These are phyloP conservation scores for Ginglymostoma cirratum DNA, from an alignment of 2,113 vertebrate genomes.

Conservation along the genomic window DNA sequence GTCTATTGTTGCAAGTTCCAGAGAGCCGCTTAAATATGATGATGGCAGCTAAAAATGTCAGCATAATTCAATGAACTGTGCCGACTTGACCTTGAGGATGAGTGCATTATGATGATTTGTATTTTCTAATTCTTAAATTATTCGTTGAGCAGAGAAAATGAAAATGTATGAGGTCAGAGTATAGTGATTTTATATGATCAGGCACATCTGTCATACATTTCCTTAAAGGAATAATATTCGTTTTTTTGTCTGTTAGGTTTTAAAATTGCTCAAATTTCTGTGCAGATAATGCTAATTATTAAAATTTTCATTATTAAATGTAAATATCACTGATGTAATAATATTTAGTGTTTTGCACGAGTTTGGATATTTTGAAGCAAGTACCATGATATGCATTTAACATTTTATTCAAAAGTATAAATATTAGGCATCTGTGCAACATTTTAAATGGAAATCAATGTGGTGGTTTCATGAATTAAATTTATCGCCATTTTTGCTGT, in stretches of 20 bases:
- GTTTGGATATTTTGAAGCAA: background rate
- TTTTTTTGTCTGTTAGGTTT: background rate
- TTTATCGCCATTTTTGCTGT: background rate
- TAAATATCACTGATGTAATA: background rate
- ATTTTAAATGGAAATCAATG: background rate
- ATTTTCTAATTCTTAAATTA: slow-evolving; percentile 38
- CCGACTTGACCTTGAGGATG: slow-evolving; percentile 36
- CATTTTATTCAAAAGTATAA: background rate
- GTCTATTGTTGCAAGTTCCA: slow-evolving; percentile 2
- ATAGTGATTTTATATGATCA: background rate
- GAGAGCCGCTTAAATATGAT: slow-evolving; percentile 31
- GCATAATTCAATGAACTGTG: slow-evolving; percentile 30
- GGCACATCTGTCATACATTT: slow-evolving; percentile 26
- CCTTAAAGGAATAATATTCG: slow-evolving; percentile 19
- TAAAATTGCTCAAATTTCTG: background rate
- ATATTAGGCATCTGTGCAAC: background rate
- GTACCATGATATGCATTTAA: background rate
- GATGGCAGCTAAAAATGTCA: slow-evolving; percentile 37
- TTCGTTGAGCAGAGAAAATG: slow-evolving; percentile 29
- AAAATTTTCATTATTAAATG: background rate
- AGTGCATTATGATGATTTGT: slow-evolving; percentile 36
- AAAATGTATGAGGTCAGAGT: slow-evolving; percentile 35
- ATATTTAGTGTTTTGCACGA: background rate
- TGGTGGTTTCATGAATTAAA: background rate
- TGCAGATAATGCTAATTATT: background rate